Base-by-base conservation (phyloP, 2,888 invertebrate genomes). In the Harmothoe impar region DNA sequence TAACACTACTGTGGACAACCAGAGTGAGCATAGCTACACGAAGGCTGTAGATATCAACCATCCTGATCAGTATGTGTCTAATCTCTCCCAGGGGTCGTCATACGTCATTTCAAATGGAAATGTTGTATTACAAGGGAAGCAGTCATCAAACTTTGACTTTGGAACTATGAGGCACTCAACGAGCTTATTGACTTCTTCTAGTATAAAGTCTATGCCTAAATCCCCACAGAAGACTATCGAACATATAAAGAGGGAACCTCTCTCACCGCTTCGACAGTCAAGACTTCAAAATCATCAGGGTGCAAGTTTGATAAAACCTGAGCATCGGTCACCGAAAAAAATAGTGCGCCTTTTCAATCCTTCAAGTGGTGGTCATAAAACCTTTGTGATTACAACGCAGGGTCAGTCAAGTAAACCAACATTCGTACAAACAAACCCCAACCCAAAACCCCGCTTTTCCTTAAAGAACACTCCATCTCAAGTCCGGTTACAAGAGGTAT, bases 281-380 rank as follows among this genome's bases (percentile, higher is more conserved):
- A 23, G 23, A 15, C 17, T 81, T 20, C 35, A 81, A 81, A 23
- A 33, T 81, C 0, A 1, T 23, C 17, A 23, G 23, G 23, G 43
- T 0, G n/a, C 23, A 23, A 81, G 43, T 23, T 0, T 35, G 43
- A 31, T 31, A 10, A 33, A 25, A 20, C 3, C 81, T 15, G 20
- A 81, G 17, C 31, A n/a, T 17, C 5, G 25, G 31, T 77, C 77
- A 1, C 81, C 81, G 0, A 81, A 81, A 81, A 81, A 81, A 35
- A 81, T 81, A 23, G 81, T 81, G 1, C 33, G 81, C 0, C 81
- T 81, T 33, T 43, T 35, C 43, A 81, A 81, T 35, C 81, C 81
- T 7, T 81, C 81, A 43, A 43, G 33, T 43, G 81, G 81, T 17
- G 43, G 81, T 20, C 81, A 81, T n/a, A 81, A 81, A 81, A 81